Base-by-base conservation (phyloP, 1,140 invertebrate genomes). In the Psilanteris sp. region DNA sequence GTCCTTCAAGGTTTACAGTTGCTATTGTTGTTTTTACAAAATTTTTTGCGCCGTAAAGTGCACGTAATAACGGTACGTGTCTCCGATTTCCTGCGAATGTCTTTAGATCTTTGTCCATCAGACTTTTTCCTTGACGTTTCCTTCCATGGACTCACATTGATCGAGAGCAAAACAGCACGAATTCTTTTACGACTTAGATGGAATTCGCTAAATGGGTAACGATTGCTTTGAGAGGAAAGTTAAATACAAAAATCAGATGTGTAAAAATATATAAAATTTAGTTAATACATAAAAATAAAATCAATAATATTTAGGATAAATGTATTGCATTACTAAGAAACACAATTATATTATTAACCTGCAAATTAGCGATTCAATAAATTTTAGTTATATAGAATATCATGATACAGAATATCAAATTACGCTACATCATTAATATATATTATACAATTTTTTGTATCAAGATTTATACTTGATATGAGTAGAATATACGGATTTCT, bases 1-100 rank as follows among this genome's bases (percentile, higher is more conserved):
- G 32, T 57, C 1, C 11, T 13, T 66, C 34, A 52, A n/a, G 20
- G 44, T 34, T 46, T 31, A 43, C 15, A 27, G 15, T 43, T 9
- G 26, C 50, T 27, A 59, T 66, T 66, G 52, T 73, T 66, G 31
- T 66, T 29, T 1, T 59, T 22, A 36, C 16, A 44, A 73, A 57
- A 57, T 73, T 73, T 43, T 73, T 66, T 61, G 16, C 32, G 4
- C 11, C 41, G 62, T 32, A 62, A 61, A 73, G 43, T 66, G 52
- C 29, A 50, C 36, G 59, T 64, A 64, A 73, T 32, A 66, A 73
- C 50, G 18, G 39, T 31, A 72, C 43, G 59, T 55, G 41, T 59
- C 50, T 66, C 41, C 52, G 52, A 66, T 73, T 73, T 66, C 39
- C 14, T 54, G 26, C 6, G 39, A 44, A 36, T 24, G 32, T 62